These are phyloP conservation scores for Catostomus latipinnis DNA, from an alignment of 2,797 vertebrate species.

Conservation along the genomic window DNA sequence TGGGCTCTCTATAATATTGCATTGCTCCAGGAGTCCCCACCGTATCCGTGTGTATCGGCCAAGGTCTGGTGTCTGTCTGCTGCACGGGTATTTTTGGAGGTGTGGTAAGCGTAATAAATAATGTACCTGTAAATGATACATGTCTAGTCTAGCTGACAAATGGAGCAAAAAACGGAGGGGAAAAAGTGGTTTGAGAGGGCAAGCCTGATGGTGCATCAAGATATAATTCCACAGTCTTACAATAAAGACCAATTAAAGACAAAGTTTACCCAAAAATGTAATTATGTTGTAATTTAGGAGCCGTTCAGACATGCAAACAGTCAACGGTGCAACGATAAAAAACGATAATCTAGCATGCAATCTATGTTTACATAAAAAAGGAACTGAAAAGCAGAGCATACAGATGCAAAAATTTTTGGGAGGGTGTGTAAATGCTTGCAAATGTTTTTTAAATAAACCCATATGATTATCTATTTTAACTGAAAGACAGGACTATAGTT, in stretches of 20 bases:
- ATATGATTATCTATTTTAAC: no score
- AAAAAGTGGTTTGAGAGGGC: constrained; percentile 66
- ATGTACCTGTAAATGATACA: constrained; percentile 60
- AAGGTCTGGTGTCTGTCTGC: constrained; percentile 60
- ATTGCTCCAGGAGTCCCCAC: constrained; percentile 58
- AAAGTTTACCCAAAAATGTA: no score
- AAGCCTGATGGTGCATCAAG: constrained; percentile 36
- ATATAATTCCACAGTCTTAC: neutral
- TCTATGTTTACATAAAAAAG: no score
- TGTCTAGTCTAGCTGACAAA: constrained; percentile 54
- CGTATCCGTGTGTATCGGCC: constrained; percentile 44
- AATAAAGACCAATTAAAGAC: neutral
- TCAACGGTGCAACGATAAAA: no score
- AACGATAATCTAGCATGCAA: no score
- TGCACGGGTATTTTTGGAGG: constrained; percentile 55
- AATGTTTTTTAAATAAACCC: no score
- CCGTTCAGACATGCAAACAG: no score
- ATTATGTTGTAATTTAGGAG: no score
- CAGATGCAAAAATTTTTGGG: no score
- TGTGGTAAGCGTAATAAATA: constrained; percentile 61
- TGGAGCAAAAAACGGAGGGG: constrained; percentile 62
- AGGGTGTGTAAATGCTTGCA: no score
- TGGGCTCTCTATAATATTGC: constrained; percentile 70
- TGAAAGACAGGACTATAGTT: no score
- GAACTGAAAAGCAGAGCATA: no score